Evolutionary conservation across 2,797 vertebrate species (phyloP).

Genomic region (Alcedo quadribrachys): DNA sequence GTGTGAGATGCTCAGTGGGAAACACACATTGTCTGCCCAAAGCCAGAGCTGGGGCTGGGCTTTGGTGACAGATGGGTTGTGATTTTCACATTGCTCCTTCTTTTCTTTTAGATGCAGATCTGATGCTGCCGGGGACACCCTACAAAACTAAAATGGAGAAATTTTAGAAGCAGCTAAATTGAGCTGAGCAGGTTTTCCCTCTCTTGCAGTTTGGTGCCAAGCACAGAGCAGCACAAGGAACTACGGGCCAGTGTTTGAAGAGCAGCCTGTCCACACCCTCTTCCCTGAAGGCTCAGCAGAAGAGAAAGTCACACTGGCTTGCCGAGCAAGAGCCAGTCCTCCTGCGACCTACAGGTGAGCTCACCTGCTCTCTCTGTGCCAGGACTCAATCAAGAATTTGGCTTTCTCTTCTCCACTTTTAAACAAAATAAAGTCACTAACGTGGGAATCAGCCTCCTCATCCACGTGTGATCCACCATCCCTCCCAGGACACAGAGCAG

Average conservation of each 20-base stretch:
- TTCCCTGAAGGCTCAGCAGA: conserved; percentile 92
- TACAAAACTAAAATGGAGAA: background rate
- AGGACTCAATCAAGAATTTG: fast-evolving
- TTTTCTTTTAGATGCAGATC: background rate
- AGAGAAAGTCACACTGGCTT: conserved; percentile 89
- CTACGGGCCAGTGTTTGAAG: conserved; percentile 94
- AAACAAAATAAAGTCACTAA: fast-evolving
- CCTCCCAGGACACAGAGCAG: background rate
- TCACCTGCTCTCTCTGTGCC: background rate
- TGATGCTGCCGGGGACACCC: background rate
- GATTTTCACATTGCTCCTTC: background rate
- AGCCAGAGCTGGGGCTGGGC: background rate
- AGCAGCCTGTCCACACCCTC: conserved; percentile 88
- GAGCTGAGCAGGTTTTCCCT: background rate
- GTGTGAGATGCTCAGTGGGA: background rate
- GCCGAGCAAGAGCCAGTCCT: conserved; percentile 91
- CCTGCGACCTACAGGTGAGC: conserved; percentile 90
- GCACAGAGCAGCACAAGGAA: conserved; percentile 76
- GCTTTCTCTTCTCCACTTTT: fast-evolving
- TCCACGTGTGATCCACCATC: fast-evolving
- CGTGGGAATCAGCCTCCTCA: background rate
- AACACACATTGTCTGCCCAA: fast-evolving
- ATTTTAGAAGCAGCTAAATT: background rate
- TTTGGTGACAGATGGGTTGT: background rate
- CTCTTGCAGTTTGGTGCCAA: conserved; percentile 81